Conservation (phyloP, 1,140 invertebrate species). For the Telenomus remus region DNA sequence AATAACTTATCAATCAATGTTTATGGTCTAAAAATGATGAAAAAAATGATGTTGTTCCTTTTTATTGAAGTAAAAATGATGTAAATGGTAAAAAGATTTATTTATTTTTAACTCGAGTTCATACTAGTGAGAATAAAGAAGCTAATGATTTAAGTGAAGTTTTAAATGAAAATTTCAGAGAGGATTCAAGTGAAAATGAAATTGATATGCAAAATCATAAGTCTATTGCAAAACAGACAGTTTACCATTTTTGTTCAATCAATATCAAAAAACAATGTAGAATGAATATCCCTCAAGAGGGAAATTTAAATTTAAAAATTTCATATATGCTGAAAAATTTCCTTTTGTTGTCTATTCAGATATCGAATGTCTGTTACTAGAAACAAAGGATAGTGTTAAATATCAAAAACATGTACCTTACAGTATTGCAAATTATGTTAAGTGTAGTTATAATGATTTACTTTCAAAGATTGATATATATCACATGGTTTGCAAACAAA, state of each 20-base stretch:
- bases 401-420: slow-evolving; percentile 63
- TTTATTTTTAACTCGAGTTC: background rate
- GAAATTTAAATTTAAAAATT: slow-evolving; percentile 23
- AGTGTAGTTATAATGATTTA: slow-evolving; percentile 64
- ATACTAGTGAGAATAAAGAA: slow-evolving; percentile 12
- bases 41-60: slow-evolving; percentile 21
- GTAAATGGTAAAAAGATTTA: background rate
- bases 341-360: slow-evolving; percentile 23
- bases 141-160: slow-evolving; percentile 1
- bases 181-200: no score
- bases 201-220: background rate
- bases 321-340: slow-evolving; percentile 24
- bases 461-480: slow-evolving; percentile 60
- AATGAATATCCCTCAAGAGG: background rate
- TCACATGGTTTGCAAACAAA: slow-evolving; percentile 2
- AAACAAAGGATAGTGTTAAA: slow-evolving; percentile 11
- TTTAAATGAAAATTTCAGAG: no score
- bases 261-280: slow-evolving; percentile 1
- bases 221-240: no score
- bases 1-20: slow-evolving; percentile 31
- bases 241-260: slow-evolving; percentile 30
- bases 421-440: slow-evolving; percentile 62
- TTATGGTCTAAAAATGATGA: slow-evolving; percentile 18
- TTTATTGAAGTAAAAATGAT: slow-evolving; percentile 28
- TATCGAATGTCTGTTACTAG: slow-evolving; percentile 23